These are phyloP conservation scores for Eilema sororculum DNA, from an alignment of 2,888 invertebrate species.

Conservation along the genomic window DNA sequence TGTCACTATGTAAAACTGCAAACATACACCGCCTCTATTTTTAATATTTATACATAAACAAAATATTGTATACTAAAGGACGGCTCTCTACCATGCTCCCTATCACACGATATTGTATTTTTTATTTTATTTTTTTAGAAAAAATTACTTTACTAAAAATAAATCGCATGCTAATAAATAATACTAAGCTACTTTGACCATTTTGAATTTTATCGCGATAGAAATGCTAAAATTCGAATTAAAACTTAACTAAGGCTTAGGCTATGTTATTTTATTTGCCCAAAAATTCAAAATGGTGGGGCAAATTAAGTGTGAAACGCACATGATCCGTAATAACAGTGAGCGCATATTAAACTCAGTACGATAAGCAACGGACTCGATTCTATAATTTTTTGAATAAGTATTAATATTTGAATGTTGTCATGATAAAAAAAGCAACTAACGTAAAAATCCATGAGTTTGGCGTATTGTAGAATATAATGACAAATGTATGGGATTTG, in stretches of 20 bases:
- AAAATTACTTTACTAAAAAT: conserved; percentile 63
- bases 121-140: conserved; percentile 55
- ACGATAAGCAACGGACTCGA: neutral
- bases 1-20: conserved; percentile 48
- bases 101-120: conserved; percentile 71
- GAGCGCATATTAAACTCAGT: conserved; percentile 53
- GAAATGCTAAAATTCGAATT: conserved; percentile 29
- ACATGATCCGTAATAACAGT: conserved; percentile 64
- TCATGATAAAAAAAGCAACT: neutral
- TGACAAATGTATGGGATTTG: too few species aligned
- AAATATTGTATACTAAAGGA: conserved; percentile 62
- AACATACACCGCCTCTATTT: conserved; percentile 52
- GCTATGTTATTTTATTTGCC: conserved; percentile 38
- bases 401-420: neutral
- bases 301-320: conserved; percentile 67
- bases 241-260: conserved; percentile 30
- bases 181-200: conserved; percentile 73
- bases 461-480: too few species aligned
- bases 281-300: conserved; percentile 70
- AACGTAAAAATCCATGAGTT: conserved; percentile 11
- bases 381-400: neutral
- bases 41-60: conserved; percentile 50
- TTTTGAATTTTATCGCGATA: conserved; percentile 60
- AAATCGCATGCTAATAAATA: conserved; percentile 85
- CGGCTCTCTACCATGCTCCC: conserved; percentile 70